Base-by-base conservation (phyloP, 1,140 invertebrate genomes). In the Frieseomelitta varia region DNA sequence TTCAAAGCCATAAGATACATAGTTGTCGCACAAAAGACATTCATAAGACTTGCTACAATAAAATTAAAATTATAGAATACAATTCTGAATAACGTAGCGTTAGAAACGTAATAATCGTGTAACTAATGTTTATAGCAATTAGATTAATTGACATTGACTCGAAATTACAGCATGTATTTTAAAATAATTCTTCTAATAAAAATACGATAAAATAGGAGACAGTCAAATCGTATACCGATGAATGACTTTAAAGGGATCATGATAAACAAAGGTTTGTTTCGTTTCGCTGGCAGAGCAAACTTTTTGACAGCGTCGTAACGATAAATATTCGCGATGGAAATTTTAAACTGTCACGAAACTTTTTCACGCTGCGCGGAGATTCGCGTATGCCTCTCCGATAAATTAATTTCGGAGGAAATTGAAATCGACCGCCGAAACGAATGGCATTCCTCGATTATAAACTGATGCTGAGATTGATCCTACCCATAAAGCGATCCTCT, bases 361-460 rank as follows among this genome's bases (percentile, higher is more conserved):
- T 8, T 56, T 39, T 56, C n/a, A 14, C 15, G 24, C 30, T 8
- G 10, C 30, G 12, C 19, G 56, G 24, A 15, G 39, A 79, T n/a
- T 56, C n/a, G 4, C 21, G 51, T 39, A 39, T 56, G 51, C 21
- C 10, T 39, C 34, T 10, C 19, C 30, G 19, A 71, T 80, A 58
- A 39, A 80, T 71, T 80, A 80, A 80, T 80, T 71, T 58, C 67
- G 3, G 21, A 6, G 11, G 14, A 61, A 72, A 80, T 72, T 80
- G 34, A 71, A 80, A 80, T 80, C n/a, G 24, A 24, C 4, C 24
- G n/a, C 4, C 24, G 24, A 56, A 79, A n/a, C 10, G 53, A 56
- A 56, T 53, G 14, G 17, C 12, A 67, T 78, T 34, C 24, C 65
- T 1, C 47, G 27, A 68, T 79, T 79, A 68, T 61, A 56, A 80